These are phyloP conservation scores for Pogoniulus pusillus DNA, from an alignment of 2,797 vertebrate species.

Conservation along the genomic window DNA sequence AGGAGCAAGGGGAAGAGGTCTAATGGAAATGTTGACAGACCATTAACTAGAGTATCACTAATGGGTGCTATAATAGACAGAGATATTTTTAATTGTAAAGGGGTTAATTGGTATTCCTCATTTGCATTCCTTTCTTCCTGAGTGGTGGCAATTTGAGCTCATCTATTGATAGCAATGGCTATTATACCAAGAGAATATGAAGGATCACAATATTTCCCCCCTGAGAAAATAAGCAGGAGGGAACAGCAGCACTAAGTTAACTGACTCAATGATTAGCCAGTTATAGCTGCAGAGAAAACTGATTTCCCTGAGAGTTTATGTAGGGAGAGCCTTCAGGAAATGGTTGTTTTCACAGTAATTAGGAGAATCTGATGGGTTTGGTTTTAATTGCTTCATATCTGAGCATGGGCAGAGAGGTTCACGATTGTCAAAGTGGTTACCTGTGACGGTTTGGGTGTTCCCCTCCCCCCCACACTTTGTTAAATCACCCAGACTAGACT, in stretches of 20 bases:
- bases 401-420: not conserved
- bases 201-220: constrained; percentile 64
- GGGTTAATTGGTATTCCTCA: constrained; percentile 62
- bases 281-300: not conserved
- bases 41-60: constrained; percentile 65
- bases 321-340: not conserved
- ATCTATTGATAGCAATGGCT: constrained; percentile 19
- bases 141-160: constrained; percentile 54
- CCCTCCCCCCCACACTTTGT: too few species aligned
- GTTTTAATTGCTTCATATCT: not conserved
- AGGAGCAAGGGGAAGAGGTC: constrained; percentile 35
- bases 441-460: too few species aligned
- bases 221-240: constrained; percentile 41
- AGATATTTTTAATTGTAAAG: constrained; percentile 69
- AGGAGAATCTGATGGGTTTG: not conserved
- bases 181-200: constrained; percentile 36
- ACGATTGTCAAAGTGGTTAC: not conserved
- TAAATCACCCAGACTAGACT: too few species aligned
- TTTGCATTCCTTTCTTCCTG: constrained; percentile 68
- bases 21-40: constrained; percentile 70
- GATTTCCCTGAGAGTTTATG: not conserved
- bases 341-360: constrained; percentile 13
- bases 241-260: not conserved
- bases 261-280: constrained; percentile 17
- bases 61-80: constrained; percentile 62